Base-by-base conservation (phyloP, 1,140 invertebrate species). In the Antheraea pernyi region DNA sequence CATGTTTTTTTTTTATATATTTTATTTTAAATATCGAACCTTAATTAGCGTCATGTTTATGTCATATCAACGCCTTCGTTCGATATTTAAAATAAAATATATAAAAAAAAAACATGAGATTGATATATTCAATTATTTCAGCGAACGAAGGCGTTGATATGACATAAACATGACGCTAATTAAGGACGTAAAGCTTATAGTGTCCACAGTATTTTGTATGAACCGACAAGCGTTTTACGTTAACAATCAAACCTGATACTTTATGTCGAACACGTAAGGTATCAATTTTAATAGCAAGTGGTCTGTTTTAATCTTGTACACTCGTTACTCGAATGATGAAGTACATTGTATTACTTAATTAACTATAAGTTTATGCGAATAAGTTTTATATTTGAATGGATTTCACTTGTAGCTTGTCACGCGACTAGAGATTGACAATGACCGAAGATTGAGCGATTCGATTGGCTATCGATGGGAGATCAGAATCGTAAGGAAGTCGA, bases 141-240 rank as follows among this genome's bases (percentile, higher is more conserved):
- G 37, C 37, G 37, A 11, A 70, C 73, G 61, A 75, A 75, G 74
- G 81, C 77, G 81, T 79, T 74, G 75, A 79, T 75, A 61, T 82
- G 81, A 81, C 77, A 78, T 68, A 59, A 69, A 77, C 81, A 82
- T 78, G 79, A 81, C 77, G 61, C 70, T 82, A 82, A 82, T 82
- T 81, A 81, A 76, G 69, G 39, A 70, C 65, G 65, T 36, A 72
- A 79, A 73, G 66, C 64, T 39, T 71, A 72, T 67, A 59, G 69
- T 64, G 60, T 19, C 30, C 67, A 59, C 58, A 60, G 63, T 18
- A 39, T 67, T 72, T 75, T 65, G 59, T 74, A 59, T 59, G 19
- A 7, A 39, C 46, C 19, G 7, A 53, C 63, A 62, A 65, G 30
- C 39, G n/a, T 19, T 48, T 37, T 13, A 60, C 39, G 0, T 42